A percentile compares a stretch with the other conserved stretches of the same genome.
These are phyloP conservation scores for Chrysotoxum bicinctum DNA, from an alignment of 2,888 invertebrate genomes.

Conservation along the genomic window DNA sequence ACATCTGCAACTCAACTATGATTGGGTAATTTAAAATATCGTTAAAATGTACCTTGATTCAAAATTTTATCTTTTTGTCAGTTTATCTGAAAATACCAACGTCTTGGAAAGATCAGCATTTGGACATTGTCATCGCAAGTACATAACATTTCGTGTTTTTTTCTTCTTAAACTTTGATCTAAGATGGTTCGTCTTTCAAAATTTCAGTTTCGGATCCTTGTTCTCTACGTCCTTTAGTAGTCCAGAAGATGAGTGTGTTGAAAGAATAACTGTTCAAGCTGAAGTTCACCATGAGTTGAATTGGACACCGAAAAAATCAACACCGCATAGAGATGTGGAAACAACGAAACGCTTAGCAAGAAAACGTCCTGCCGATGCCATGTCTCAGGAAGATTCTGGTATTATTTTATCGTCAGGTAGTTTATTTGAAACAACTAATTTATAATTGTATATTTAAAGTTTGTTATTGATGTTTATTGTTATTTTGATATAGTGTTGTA, in stretches of 20 bases:
- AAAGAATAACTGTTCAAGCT: conserved; percentile 74
- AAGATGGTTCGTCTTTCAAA: background rate
- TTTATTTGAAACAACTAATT: conserved; percentile 51
- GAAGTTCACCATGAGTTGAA: conserved; percentile 76
- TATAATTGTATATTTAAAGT: conserved; percentile 1
- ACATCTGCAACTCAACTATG: conserved; percentile 77
- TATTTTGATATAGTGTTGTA: background rate
- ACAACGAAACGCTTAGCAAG: conserved; percentile 25
- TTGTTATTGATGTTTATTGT: background rate
- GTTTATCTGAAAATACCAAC: conserved; percentile 20
- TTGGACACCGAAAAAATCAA: conserved; percentile 75
- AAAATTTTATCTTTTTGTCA: background rate
- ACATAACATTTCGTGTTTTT: background rate
- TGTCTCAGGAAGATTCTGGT: conserved; percentile 69
- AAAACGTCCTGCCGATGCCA: conserved; percentile 45
- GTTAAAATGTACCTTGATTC: background rate
- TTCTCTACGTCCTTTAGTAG: conserved; percentile 71
- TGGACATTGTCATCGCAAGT: conserved; percentile 29
- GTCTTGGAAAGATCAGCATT: conserved; percentile 10
- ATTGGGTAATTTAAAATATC: conserved; percentile 62
- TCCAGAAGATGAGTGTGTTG: conserved; percentile 68
- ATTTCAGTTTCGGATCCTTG: conserved; percentile 22
- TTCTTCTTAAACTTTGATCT: background rate
- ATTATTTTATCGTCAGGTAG: conserved; percentile 52
- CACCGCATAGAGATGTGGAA: background rate